Conservation (phyloP, 2,797 vertebrate species). For the Sus cebifrons region DNA sequence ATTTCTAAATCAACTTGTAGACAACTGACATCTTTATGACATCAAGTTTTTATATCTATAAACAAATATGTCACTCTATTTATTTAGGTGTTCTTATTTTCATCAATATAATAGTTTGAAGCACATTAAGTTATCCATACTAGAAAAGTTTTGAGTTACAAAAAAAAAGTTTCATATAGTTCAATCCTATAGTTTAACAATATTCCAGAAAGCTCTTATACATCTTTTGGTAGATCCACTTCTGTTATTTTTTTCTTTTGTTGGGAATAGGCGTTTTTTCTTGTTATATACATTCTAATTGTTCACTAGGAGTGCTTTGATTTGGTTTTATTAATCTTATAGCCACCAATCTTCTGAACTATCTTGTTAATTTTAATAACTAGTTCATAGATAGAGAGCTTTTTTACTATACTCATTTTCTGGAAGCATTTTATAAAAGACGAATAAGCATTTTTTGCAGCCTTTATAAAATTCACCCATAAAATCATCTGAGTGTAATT, state of each 20-base stretch:
- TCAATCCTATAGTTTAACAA: not conserved
- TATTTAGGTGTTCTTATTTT: constrained; percentile 10
- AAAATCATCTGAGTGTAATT: constrained; percentile 16
- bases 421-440: not conserved
- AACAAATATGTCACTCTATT: not conserved
- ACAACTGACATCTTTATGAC: not conserved
- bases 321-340: not conserved
- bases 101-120: not conserved
- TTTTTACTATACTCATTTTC: not conserved
- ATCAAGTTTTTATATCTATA: not conserved
- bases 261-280: not conserved
- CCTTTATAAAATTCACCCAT: not conserved
- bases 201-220: constrained; percentile 13
- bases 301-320: not conserved
- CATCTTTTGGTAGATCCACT: not conserved
- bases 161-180: not conserved
- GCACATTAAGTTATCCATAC: not conserved
- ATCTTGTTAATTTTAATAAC: constrained; percentile 11
- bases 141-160: not conserved
- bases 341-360: not conserved
- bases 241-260: not conserved
- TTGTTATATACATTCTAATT: not conserved
- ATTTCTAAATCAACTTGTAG: not conserved
- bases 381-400: not conserved
- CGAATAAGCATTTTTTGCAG: not conserved